Base-by-base conservation (phyloP, 1,140 invertebrate species). In the Orchestia grillus region DNA sequence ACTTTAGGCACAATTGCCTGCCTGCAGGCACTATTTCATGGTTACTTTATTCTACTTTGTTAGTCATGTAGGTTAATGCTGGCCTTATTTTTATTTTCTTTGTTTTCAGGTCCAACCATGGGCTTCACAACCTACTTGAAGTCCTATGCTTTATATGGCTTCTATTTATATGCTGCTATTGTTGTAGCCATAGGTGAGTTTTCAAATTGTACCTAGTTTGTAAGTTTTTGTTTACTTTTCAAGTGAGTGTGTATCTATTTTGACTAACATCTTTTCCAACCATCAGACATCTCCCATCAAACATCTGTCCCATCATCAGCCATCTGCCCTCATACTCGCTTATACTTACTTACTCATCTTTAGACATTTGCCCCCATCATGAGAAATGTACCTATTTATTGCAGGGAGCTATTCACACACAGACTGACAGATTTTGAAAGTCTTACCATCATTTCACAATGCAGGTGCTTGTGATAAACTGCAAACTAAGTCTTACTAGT, bases 111-210 rank as follows among this genome's bases (percentile, higher is more conserved):
- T 96, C 43, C 16, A 96, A 87, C 41, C 87, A 96, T 87, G 87
- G 62, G 44, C 40, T 96, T 95, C 41, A 43, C 45, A 95, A 44
- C 36, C 77, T 94, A 94, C 43, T 36, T 96, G 23, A 96, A 96
- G 44, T 95, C 88, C 0, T 94, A 94, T 45, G 44, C 87, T 44
- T n/a, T n/a, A 44, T 96, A 94, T 96, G 96, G 45, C 44, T 95
- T 96, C 19, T 45, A 88, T 43, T 40, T 96, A 0, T 96, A 96
- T 44, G 19, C 95, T 53, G 91, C 90, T 1, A 11, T 95, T 53
- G 28, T 96, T 44, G 96, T 94, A 16, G 91, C 96, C 47, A 96
- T 96, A 28, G 90, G 91, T 96, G n/a, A n/a, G n/a, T n/a, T n/a
- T n/a, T n/a, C n/a, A n/a, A n/a, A n/a, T n/a, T n/a, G n/a, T n/a